Base-by-base conservation (phyloP, 2,888 invertebrate species). In the Selenia dentaria region DNA sequence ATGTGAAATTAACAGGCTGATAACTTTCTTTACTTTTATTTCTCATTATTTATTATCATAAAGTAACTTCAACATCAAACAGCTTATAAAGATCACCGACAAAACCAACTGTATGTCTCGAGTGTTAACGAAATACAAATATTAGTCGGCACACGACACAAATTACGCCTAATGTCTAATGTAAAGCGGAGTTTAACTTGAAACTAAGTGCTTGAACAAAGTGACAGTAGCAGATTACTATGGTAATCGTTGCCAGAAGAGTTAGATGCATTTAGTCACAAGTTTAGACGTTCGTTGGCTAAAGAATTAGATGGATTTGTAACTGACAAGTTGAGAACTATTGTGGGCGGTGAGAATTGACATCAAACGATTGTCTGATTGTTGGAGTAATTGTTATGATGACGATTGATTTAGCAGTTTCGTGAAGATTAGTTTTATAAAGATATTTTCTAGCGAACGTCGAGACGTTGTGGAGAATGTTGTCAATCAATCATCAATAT, bases 41-140 rank as follows among this genome's bases (percentile, higher is more conserved):
- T n/a, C n/a, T n/a, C n/a, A n/a, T n/a, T n/a, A n/a, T n/a, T n/a
- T n/a, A n/a, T n/a, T n/a, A n/a, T n/a, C n/a, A n/a, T n/a, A n/a
- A n/a, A n/a, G n/a, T n/a, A n/a, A n/a, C n/a, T n/a, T n/a, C n/a
- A n/a, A n/a, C n/a, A n/a, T n/a, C n/a, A n/a, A n/a, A n/a, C n/a
- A n/a, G 16, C 16, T 16, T 16, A 4, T 16, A 35, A 39, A 44
- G 56, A 51, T 62, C 45, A 34, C 31, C 32, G 16, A 42, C 48
- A 29, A 43, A 35, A 27, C 14, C 25, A 50, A 9, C 74, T 33
- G 73, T 82, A 57, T 75, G 83, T 80, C 70, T 54, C 73, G 56
- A 54, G 78, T 74, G 88, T 81, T 88, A 89, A 89, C 85, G 79
- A 89, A 85, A 83, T 80, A 84, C 86, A 88, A 89, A 89, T 83